phyloP scores from a whole-genome alignment of 2,797 vertebrate species.

The Myiotriccus ornatus region DNA sequence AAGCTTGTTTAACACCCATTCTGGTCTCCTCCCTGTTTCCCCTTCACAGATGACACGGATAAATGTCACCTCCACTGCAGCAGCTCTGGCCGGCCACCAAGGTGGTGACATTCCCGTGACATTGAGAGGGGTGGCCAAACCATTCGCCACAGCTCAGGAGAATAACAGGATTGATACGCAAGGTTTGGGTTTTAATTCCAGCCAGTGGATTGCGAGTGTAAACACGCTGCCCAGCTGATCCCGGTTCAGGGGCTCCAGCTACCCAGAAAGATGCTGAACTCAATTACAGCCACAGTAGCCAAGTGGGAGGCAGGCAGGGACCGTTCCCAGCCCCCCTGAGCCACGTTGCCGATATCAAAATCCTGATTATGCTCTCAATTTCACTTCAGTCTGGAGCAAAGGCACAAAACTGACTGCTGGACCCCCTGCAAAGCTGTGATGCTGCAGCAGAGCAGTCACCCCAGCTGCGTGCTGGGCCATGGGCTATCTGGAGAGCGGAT shows the following conservation, averaged over 20 bases:
- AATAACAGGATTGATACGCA: slow-evolving; percentile 50
- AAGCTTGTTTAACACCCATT: neutral
- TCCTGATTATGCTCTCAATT: neutral
- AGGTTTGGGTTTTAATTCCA: slow-evolving; percentile 58
- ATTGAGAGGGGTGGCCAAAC: slow-evolving; percentile 33
- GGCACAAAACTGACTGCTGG: neutral
- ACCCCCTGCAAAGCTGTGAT: accelerated
- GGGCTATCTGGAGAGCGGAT: accelerated
- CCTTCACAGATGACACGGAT: neutral
- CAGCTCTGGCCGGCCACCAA: neutral
- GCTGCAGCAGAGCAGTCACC: neutral
- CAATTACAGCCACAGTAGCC: neutral
- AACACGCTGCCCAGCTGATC: neutral
- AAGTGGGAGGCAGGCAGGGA: neutral
- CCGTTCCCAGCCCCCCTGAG: neutral
- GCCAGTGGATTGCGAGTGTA: neutral
- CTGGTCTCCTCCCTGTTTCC: neutral
- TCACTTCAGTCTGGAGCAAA: neutral
- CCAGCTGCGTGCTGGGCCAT: accelerated
- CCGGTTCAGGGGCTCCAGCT: neutral
- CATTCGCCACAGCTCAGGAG: slow-evolving; percentile 12
- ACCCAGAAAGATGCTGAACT: slow-evolving; percentile 24
- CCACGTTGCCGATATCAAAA: neutral
- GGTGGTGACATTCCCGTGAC: slow-evolving; percentile 35
- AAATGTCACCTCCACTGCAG: neutral